Conservation (phyloP, 2,113 vertebrate species). For the Serilophus lunatus region DNA sequence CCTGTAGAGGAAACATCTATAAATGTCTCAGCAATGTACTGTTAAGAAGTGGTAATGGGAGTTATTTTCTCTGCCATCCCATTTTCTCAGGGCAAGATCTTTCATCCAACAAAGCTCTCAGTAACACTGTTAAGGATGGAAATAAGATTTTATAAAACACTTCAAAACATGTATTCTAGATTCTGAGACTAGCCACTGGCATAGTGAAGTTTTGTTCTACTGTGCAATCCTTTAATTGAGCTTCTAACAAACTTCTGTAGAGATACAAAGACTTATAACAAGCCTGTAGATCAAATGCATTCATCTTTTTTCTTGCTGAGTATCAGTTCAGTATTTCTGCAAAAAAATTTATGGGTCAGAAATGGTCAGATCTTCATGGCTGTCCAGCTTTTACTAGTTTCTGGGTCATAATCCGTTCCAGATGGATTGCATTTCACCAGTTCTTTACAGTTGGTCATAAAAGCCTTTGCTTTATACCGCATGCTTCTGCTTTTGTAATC, state of each 20-base stretch:
- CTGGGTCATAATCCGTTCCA: constrained; percentile 54
- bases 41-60: neutral
- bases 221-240: neutral
- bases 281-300: neutral
- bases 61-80: neutral
- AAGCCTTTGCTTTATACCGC: neutral
- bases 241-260: neutral
- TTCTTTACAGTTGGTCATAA: constrained; percentile 5
- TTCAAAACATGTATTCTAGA: neutral
- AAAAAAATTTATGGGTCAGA: neutral
- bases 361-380: neutral
- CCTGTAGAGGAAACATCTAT: neutral
- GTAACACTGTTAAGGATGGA: neutral
- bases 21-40: neutral
- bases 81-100: neutral
- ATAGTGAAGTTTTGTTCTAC: neutral
- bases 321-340: neutral
- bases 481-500: constrained; percentile 45
- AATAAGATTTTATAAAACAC: neutral
- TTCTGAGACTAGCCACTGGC: neutral
- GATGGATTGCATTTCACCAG: constrained; percentile 29
- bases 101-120: neutral
- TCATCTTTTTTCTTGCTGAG: neutral
- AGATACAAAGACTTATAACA: neutral
- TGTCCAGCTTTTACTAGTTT: constrained; percentile 40